A percentile compares a stretch with the other conserved stretches of the same genome.
Conservation (phyloP, 2,888 invertebrate genomes). For the Phorcus lineatus region DNA sequence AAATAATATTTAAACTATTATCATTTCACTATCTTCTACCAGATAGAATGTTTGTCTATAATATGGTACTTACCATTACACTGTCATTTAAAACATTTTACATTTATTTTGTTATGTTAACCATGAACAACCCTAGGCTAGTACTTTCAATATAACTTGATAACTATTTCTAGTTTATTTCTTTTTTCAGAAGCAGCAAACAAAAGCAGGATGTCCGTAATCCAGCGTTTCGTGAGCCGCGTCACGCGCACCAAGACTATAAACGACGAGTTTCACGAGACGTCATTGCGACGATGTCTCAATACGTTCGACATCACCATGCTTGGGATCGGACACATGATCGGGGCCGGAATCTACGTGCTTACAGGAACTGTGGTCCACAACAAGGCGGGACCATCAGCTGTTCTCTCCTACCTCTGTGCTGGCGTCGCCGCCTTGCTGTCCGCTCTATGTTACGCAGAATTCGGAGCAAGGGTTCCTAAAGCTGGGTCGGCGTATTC, state of each 20-base stretch:
- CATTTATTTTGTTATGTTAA: no score
- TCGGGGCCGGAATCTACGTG: constrained; percentile 97
- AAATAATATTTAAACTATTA: no score
- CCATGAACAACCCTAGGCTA: no score
- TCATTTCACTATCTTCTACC: no score
- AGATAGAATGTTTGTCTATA: no score
- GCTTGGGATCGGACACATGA: constrained; percentile 95
- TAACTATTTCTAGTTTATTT: background rate
- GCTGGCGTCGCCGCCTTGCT: constrained; percentile 72
- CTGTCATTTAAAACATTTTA: no score
- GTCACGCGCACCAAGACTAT: constrained; percentile 67
- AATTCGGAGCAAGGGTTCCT: constrained; percentile 73
- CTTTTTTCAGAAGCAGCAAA: constrained; percentile 23
- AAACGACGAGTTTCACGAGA: constrained; percentile 63
- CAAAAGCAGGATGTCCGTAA: constrained; percentile 39
- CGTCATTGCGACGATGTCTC: constrained; percentile 80
- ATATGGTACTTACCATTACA: no score
- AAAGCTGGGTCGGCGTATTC: constrained; percentile 87
- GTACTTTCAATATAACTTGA: no score
- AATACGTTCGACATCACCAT: constrained; percentile 90
- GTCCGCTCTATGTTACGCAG: constrained; percentile 77
- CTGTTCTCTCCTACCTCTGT: constrained; percentile 83
- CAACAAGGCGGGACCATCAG: constrained; percentile 72
- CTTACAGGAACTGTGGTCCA: constrained; percentile 85
- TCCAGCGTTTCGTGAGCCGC: constrained; percentile 47